phyloP scores from a whole-genome alignment of 1,140 invertebrate species.

The Apis dorsata region DNA sequence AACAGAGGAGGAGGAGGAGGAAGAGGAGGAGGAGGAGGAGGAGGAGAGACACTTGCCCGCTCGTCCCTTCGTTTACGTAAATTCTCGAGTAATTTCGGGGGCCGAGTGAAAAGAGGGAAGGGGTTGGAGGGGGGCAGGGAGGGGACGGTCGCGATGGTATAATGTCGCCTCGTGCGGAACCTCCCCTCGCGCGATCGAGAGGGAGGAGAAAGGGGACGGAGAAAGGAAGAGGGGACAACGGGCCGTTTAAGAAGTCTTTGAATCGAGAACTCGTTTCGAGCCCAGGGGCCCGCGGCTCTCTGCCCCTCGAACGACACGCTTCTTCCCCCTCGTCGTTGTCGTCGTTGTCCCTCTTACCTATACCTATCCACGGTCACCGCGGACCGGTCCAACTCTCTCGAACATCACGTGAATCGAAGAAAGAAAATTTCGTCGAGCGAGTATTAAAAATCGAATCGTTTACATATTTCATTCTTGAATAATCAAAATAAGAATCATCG shows the following conservation, averaged over 20 bases:
- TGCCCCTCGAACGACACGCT: slow-evolving; percentile 28
- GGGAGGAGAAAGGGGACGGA: slow-evolving; percentile 11
- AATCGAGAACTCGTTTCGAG: slow-evolving; percentile 62
- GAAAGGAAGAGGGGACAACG: slow-evolving; percentile 33
- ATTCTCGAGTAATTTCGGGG: slow-evolving; percentile 62
- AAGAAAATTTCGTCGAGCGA: too few species aligned
- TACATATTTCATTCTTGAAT: too few species aligned
- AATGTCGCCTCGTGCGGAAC: slow-evolving; percentile 57
- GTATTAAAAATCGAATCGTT: too few species aligned
- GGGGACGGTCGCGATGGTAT: slow-evolving; percentile 35
- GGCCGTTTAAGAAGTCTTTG: slow-evolving; percentile 61
- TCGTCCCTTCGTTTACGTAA: slow-evolving; percentile 59
- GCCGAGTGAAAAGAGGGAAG: slow-evolving; percentile 27
- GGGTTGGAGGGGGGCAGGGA: not conserved
- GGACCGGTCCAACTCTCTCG: not conserved
- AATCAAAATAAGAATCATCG: too few species aligned
- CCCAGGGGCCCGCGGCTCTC: slow-evolving; percentile 5
- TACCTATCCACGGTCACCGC: not conserved
- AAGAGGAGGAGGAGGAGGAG: not conserved
- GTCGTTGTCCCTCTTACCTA: not conserved
- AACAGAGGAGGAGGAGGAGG: slow-evolving; percentile 19
- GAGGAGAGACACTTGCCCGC: slow-evolving; percentile 39
- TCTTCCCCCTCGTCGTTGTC: not conserved
- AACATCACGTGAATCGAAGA: not conserved
- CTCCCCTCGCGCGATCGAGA: slow-evolving; percentile 37